Percentiles rank a stretch among this genome's conserved stretches.
phyloP scores from a whole-genome alignment of 2,113 vertebrate species.

The Irena cyanogastra region DNA sequence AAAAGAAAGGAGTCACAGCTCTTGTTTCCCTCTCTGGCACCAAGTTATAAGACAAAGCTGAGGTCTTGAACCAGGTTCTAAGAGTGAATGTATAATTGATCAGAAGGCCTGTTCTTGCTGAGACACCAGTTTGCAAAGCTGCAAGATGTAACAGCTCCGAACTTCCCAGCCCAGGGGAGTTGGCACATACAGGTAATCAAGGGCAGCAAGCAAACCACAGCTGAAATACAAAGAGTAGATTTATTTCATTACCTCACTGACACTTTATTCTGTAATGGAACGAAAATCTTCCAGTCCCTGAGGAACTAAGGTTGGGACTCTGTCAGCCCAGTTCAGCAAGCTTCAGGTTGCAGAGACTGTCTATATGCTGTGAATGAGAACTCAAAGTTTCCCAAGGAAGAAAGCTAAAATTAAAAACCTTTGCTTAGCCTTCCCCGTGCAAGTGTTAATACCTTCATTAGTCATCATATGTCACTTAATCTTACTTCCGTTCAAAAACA shows the following conservation, averaged over 20 bases:
- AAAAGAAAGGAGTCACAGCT: background rate
- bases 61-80: background rate
- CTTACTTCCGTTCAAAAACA: background rate
- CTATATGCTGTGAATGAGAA: background rate
- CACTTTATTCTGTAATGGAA: background rate
- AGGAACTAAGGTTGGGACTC: background rate
- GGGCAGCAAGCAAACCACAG: background rate
- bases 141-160: background rate
- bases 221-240: background rate
- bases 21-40: background rate
- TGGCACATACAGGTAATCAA: background rate
- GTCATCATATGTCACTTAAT: background rate
- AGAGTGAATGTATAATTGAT: background rate
- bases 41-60: background rate
- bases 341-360: background rate
- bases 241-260: background rate
- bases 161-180: background rate
- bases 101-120: background rate
- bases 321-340: background rate
- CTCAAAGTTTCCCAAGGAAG: background rate
- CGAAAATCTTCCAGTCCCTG: background rate
- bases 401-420: background rate
- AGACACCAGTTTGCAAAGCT: background rate
- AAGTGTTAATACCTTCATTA: background rate
- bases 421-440: background rate